Conservation (phyloP, 2,113 vertebrate genomes). For the Pungitius pungitius region DNA sequence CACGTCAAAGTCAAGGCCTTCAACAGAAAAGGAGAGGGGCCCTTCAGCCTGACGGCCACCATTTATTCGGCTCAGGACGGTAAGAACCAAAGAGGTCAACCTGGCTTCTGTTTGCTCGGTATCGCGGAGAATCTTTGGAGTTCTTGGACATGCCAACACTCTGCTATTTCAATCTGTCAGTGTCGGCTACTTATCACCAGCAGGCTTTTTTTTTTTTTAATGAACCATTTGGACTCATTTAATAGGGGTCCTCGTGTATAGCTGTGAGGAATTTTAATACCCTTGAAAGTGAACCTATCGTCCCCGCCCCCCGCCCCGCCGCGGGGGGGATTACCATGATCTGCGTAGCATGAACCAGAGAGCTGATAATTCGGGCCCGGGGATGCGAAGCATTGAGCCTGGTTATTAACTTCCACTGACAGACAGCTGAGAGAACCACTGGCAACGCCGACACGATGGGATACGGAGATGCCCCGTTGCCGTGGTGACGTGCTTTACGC, state of each 20-base stretch:
- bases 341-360: constrained; percentile 67
- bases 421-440: constrained; percentile 81
- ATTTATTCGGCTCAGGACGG: constrained; percentile 92
- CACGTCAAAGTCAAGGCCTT: constrained; percentile 97
- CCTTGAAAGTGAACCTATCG: constrained; percentile 63
- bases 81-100: constrained; percentile 70
- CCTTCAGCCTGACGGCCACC: constrained; percentile 87
- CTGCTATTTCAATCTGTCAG: constrained; percentile 61
- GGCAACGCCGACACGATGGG: constrained; percentile 67
- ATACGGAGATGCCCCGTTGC: constrained; percentile 61
- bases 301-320: constrained; percentile 25
- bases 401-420: constrained; percentile 85
- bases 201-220: constrained; percentile 28
- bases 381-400: constrained; percentile 74
- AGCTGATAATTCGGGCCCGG: constrained; percentile 74
- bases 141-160: constrained; percentile 48
- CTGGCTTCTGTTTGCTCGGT: constrained; percentile 15
- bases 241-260: constrained; percentile 55
- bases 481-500: constrained; percentile 52
- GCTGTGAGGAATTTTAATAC: constrained; percentile 75
- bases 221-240: constrained; percentile 50
- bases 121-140: constrained; percentile 28
- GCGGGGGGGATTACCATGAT: constrained; percentile 72
- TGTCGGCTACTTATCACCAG: constrained; percentile 53
- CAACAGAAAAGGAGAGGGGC: constrained; percentile 92